Base-by-base conservation (phyloP, 2,888 invertebrate genomes). In the Nemapogon koenigi region DNA sequence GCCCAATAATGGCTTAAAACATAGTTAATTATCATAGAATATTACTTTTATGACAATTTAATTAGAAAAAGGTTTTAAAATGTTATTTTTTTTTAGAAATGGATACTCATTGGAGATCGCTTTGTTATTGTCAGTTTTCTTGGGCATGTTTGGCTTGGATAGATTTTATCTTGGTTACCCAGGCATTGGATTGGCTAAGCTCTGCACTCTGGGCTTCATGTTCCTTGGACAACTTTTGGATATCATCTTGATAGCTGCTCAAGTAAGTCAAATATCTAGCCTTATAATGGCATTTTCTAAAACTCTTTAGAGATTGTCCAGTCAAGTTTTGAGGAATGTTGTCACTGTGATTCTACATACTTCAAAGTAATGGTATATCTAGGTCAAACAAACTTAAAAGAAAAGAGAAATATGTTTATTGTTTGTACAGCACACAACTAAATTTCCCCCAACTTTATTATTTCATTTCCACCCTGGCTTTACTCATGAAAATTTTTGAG, bases 141-240 rank as follows among this genome's bases (percentile, higher is more conserved):
- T 98, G 40, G 99, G 99, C 17, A 96, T 97, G 93, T 94, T 99
- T 76, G 99, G 99, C 13, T 83, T 94, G 16, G 99, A 99, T 63
- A 82, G 99, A 43, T 97, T 99, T 70, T 99, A 99, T 60, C 81
- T 99, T n/a, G 99, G 99, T 17, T 98, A 98, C 65, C 96, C 95
- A 37, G 97, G 95, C 1, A 86, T 98, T 47, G 98, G 97, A 1
- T 70, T 97, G 43, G 86, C 97, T 16, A 98, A 99, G 67, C 84
- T 98, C 45, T 94, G 96, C 59, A 97, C 98, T 1, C 76, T 97
- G 39, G 98, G 98, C 11, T 97, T 97, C 59, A 90, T 98, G 85
- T 96, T 98, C 58, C 80, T 99, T 18, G 94, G 97, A 35, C 97
- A 98, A 67, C 78, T 99, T 18, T 78, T 96, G 43, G 99, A 99